phyloP scores from a whole-genome alignment of 1,140 invertebrate species.

The Panagrolaimus sp. region DNA sequence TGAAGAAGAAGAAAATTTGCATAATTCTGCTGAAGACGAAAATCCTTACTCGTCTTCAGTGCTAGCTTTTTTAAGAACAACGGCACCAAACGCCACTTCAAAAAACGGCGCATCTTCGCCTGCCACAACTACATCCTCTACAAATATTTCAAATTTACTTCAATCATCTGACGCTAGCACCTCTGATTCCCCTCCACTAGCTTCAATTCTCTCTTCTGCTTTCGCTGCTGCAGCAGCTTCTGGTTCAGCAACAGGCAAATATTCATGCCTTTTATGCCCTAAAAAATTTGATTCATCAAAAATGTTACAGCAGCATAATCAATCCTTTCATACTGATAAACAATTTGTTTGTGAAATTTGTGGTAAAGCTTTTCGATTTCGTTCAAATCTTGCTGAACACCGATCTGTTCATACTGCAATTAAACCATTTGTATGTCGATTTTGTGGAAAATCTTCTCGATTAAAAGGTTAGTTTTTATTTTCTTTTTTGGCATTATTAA shows the following conservation, averaged over 20 bases:
- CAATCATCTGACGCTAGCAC: not conserved
- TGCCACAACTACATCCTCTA: too few species aligned
- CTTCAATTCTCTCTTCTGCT: not conserved
- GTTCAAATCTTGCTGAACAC: conserved; percentile 57
- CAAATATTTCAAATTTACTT: not conserved
- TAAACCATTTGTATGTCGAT: conserved; percentile 56
- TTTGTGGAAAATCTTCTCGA: conserved; percentile 51
- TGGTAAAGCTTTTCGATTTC: conserved; percentile 57
- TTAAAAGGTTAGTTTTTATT: conserved; percentile 44
- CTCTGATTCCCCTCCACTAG: not conserved
- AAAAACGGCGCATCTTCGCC: too few species aligned
- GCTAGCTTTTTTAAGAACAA: too few species aligned
- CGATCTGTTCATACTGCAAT: conserved; percentile 55
- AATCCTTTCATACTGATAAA: conserved; percentile 19
- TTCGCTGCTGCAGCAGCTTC: not conserved
- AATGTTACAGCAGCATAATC: conserved; percentile 24
- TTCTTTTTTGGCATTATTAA: not conserved
- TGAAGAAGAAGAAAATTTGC: not conserved
- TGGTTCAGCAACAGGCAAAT: not conserved
- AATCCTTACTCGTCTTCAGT: too few species aligned
- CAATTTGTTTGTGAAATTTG: conserved; percentile 57
- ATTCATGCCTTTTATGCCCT: not conserved
- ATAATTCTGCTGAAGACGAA: not conserved
- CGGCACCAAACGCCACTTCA: too few species aligned
- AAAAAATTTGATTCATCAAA: not conserved